A percentile compares a stretch with the other conserved stretches of the same genome.
phyloP scores from a whole-genome alignment of 2,888 invertebrate species.

The Drosophila prostipennis region DNA sequence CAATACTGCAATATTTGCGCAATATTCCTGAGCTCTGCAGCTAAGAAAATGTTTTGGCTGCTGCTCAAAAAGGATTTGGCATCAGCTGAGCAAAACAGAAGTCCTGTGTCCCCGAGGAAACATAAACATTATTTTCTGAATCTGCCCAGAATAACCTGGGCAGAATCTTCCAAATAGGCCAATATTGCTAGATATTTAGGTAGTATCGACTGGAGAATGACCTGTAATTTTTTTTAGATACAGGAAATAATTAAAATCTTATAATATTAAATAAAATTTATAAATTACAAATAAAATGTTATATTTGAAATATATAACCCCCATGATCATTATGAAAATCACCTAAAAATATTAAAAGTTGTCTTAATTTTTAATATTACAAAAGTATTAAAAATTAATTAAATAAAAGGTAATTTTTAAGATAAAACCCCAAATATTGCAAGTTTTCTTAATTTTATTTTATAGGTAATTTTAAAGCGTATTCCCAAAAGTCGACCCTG shows the following conservation, averaged over 20 bases:
- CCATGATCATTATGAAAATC: too few relatives aligned
- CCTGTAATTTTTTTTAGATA: neutral
- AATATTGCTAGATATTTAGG: neutral
- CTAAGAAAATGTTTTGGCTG: conserved; percentile 75
- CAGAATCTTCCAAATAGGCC: conserved; percentile 36
- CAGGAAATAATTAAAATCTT: neutral
- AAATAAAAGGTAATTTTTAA: too few relatives aligned
- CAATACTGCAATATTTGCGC: conserved; percentile 63
- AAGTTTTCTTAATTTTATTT: too few relatives aligned
- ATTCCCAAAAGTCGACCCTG: neutral
- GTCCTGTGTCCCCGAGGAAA: conserved; percentile 34
- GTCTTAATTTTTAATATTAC: too few relatives aligned
- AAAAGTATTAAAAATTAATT: too few relatives aligned
- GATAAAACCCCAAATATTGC: neutral
- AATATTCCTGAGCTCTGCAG: conserved; percentile 68
- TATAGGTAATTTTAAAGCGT: neutral
- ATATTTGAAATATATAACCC: too few relatives aligned
- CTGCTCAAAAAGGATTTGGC: conserved; percentile 68
- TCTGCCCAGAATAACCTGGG: conserved; percentile 10
- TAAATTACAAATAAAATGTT: too few relatives aligned
- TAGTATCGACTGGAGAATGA: neutral
- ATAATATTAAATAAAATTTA: too few relatives aligned
- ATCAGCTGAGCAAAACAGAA: conserved; percentile 16
- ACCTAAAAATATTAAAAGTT: too few relatives aligned
- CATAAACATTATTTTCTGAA: conserved; percentile 50